Evolutionary conservation across 2,888 invertebrate genomes (phyloP).

Genomic region (Phyto melanocephala): DNA sequence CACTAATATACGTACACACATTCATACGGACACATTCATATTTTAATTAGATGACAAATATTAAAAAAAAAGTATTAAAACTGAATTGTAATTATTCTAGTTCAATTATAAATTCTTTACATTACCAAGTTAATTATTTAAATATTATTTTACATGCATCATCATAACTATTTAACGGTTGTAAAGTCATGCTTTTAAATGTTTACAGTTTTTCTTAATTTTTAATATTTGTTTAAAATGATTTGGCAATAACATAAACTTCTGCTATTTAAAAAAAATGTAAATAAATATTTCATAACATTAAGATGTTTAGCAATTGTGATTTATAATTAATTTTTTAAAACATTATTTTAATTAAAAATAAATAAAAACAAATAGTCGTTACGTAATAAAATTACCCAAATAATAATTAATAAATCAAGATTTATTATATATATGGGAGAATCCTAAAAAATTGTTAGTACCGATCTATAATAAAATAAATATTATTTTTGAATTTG

Average conservation of each 20-base stretch:
- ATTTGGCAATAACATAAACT: conserved; percentile 15
- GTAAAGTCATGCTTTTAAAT: conserved; percentile 3
- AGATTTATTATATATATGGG: background rate
- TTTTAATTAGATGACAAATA: no score
- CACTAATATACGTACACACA: no score
- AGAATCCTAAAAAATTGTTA: no score
- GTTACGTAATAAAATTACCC: background rate
- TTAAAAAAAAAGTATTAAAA: no score
- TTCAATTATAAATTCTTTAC: no score
- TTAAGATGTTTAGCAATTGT: background rate
- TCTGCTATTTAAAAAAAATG: background rate
- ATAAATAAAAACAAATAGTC: background rate
- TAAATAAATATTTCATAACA: background rate
- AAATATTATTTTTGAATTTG: no score
- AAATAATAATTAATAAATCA: conserved; percentile 11
- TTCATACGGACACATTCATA: no score
- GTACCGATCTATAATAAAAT: no score
- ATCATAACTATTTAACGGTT: conserved; percentile 1
- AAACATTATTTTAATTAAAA: conserved; percentile 44
- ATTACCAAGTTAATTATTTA: no score
- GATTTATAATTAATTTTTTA: background rate
- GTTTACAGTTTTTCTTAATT: background rate
- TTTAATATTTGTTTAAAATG: conserved; percentile 1
- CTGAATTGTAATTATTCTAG: no score
- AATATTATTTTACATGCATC: no score